A percentile compares a stretch with the other conserved stretches of the same genome.
Evolutionary conservation across 2,888 invertebrate genomes (phyloP).

Genomic region (Mycalesis mineus): DNA sequence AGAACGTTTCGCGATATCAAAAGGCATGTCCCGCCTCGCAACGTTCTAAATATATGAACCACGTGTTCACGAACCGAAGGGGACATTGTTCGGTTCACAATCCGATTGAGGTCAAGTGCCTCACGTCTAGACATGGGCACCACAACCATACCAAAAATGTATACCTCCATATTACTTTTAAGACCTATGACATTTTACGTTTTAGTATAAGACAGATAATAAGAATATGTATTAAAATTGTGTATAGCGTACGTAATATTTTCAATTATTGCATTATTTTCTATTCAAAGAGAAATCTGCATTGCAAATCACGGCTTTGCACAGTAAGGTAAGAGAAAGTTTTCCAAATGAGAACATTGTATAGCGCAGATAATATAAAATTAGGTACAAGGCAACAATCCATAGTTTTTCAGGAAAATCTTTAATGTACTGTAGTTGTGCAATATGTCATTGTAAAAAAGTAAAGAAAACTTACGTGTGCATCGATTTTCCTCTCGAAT

Average conservation of each 20-base stretch:
- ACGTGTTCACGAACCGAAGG: conserved; percentile 51
- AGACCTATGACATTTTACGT: too few species aligned
- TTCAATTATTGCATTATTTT: background rate
- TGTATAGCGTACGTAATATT: background rate
- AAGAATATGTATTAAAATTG: too few species aligned
- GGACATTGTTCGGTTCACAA: conserved; percentile 52
- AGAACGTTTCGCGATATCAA: background rate
- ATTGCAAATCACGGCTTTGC: background rate
- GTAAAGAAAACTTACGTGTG: conserved; percentile 57
- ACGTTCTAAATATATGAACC: conserved; percentile 56
- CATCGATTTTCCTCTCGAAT: conserved; percentile 72
- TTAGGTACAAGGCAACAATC: background rate
- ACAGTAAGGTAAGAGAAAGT: conserved; percentile 13
- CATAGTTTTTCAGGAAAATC: conserved; percentile 17
- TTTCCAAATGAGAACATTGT: background rate
- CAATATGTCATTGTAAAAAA: conserved; percentile 21
- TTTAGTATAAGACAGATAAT: background rate
- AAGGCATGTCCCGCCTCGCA: conserved; percentile 26
- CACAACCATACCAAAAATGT: background rate
- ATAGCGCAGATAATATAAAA: background rate
- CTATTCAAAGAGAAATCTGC: conserved; percentile 10
- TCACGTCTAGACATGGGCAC: conserved; percentile 41
- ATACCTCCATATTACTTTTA: too few species aligned
- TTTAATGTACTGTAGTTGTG: conserved; percentile 22
- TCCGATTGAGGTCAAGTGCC: conserved; percentile 60